Evolutionary conservation across 2,797 vertebrate genomes (phyloP), one percentile per base, ranked within the genome.

Genomic region (Siniperca scherzeri): DNA sequence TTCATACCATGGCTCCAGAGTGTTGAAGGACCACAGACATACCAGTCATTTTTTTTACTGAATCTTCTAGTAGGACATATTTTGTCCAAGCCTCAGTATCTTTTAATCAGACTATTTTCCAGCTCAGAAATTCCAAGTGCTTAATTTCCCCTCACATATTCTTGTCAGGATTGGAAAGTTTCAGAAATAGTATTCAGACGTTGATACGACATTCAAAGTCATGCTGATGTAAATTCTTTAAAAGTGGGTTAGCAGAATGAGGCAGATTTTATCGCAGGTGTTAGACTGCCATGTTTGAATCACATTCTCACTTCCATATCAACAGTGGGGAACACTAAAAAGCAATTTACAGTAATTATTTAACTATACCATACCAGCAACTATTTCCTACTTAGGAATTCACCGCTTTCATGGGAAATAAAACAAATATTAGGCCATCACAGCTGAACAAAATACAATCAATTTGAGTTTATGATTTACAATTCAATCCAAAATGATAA

Each of bases 51-150:
- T 46, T 50, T 82, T 59, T 22, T 30, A 30, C 55, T 1, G 5
- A 57, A 55, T 60, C 57, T 57, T 48, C 10, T 21, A 42, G 50
- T n/a, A 38, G 16, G 60, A 44, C 68, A 40, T 48, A 53, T 71
- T 74, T 74, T 19, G 36, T 65, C 46, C 8, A 70, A 76, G 30
- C 38, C 36, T 76, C 52, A 4, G 44, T 44, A 52, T 56, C 52
- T 72, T 69, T 78, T 67, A 52, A 57, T 77, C 62, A 1, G 17
- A 85, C 14, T 3, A 44, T 52, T 67, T 79, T 74, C 38, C 56
- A 70, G 64, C 17, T 59, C 50, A 70, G 61, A 60, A 48, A 76
- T 50, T 68, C 53, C 27, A 42, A 72, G 6, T 8, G 10, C 25
- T 64, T 40, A 14, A 73, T 67, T 77, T 21, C 4, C 6, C 30